Percentiles rank a stretch among this genome's conserved stretches.
These are phyloP conservation scores for Drosophila bocqueti DNA, from an alignment of 1,140 invertebrate species.

Conservation along the genomic window DNA sequence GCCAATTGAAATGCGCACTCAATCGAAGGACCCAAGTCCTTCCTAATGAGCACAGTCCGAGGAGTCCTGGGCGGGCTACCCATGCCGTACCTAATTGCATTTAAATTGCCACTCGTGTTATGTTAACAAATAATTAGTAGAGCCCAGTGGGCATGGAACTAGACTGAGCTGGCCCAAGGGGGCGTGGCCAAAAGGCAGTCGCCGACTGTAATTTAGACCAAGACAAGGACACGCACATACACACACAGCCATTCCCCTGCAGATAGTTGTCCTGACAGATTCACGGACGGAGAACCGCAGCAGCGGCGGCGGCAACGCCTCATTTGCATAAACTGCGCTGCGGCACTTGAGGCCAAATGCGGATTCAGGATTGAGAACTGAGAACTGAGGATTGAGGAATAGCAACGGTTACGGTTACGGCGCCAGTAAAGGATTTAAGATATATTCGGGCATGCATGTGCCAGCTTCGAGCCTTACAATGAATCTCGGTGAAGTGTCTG, in stretches of 20 bases:
- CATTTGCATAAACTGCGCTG: conserved; percentile 70
- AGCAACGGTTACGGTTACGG: conserved; percentile 12
- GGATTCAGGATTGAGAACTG: conserved; percentile 19
- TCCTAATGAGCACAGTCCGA: conserved; percentile 67
- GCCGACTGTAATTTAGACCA: conserved; percentile 47
- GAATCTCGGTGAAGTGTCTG: conserved; percentile 3
- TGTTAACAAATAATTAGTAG: conserved; percentile 83
- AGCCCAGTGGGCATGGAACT: conserved; percentile 66
- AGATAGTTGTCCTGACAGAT: conserved; percentile 28
- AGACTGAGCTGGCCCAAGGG: conserved; percentile 35
- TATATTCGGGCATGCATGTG: conserved; percentile 15
- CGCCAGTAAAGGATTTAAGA: conserved; percentile 24
- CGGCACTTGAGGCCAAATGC: conserved; percentile 28
- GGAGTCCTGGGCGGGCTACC: conserved; percentile 24
- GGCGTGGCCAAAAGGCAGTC: conserved; percentile 29
- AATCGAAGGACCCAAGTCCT: conserved; percentile 37
- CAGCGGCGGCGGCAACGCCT: conserved; percentile 35
- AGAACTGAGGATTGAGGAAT: conserved; percentile 33
- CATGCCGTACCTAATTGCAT: conserved; percentile 73
- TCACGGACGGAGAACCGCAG: conserved; percentile 42
- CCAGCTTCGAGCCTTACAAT: not conserved
- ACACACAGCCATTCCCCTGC: not conserved
- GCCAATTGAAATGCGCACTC: conserved; percentile 50
- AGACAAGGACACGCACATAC: conserved; percentile 56
- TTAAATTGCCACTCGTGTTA: conserved; percentile 83